Conservation (phyloP, 2,888 invertebrate species). For the Notodonta dromedarius region DNA sequence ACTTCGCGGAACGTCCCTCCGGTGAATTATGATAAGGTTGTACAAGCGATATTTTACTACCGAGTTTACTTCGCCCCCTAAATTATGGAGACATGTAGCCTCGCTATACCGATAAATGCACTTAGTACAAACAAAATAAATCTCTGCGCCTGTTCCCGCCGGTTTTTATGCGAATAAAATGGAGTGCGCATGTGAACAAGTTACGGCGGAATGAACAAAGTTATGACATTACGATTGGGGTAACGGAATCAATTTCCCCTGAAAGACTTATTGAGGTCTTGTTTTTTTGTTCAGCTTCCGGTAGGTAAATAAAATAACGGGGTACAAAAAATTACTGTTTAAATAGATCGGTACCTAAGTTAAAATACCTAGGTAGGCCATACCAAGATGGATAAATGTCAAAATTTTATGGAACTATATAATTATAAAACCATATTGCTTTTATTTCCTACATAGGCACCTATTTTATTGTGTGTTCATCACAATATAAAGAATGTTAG, state of each 20-base stretch:
- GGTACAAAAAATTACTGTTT: conserved; percentile 16
- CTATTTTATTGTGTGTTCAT: background rate
- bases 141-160: conserved; percentile 26
- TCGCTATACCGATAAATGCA: conserved; percentile 51
- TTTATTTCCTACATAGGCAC: too few relatives aligned
- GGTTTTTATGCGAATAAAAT: conserved; percentile 37
- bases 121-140: conserved; percentile 60
- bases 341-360: too few relatives aligned
- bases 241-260: conserved; percentile 54
- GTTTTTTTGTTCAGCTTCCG: conserved; percentile 52
- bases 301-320: conserved; percentile 19
- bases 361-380: background rate
- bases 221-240: conserved; percentile 46
- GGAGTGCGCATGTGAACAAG: conserved; percentile 38
- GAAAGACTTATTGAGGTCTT: conserved; percentile 57
- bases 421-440: too few relatives aligned
- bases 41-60: conserved; percentile 52
- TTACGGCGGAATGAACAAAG: conserved; percentile 43
- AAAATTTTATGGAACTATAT: too few relatives aligned
- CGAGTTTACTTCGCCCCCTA: conserved; percentile 43
- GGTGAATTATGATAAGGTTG: conserved; percentile 61
- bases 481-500: background rate
- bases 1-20: conserved; percentile 49
- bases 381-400: too few relatives aligned
- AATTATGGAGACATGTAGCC: conserved; percentile 47